Conservation (phyloP, 2,888 invertebrate species). For the Cheilosia scutellata region DNA sequence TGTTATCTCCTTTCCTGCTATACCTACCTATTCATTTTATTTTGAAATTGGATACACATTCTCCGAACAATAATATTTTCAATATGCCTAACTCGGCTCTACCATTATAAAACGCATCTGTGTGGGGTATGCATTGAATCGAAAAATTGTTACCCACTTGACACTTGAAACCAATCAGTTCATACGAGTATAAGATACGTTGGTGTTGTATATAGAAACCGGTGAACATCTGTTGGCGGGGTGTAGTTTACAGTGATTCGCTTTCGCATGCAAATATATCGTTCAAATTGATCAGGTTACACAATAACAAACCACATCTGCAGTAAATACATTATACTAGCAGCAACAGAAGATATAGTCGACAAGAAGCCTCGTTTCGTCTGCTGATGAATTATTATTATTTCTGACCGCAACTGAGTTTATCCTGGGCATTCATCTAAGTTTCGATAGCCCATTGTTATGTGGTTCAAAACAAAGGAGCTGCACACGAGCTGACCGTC, state of each 20-base stretch:
- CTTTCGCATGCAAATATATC: constrained; percentile 62
- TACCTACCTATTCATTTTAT: not conserved
- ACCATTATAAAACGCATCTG: constrained; percentile 25
- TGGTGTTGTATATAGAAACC: constrained; percentile 8
- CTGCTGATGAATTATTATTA: constrained; percentile 31
- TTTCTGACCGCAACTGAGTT: constrained; percentile 35
- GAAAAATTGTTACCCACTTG: constrained; percentile 57
- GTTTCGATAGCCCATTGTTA: constrained; percentile 2
- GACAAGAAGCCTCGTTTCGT: constrained; percentile 8
- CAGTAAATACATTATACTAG: constrained; percentile 23
- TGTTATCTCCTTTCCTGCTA: not conserved
- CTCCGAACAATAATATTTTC: constrained; percentile 5
- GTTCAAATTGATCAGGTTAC: constrained; percentile 62
- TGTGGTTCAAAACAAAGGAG: constrained; percentile 19
- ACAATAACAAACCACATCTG: constrained; percentile 52
- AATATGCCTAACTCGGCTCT: not conserved
- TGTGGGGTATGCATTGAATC: constrained; percentile 40
- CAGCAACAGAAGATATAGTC: not conserved
- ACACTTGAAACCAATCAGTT: constrained; percentile 64
- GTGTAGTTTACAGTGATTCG: constrained; percentile 38
- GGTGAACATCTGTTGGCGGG: constrained; percentile 59
- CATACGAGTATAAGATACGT: not conserved
- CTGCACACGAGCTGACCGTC: constrained; percentile 17
- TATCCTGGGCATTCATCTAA: constrained; percentile 44
- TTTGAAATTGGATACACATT: constrained; percentile 36